Conservation (phyloP, 2,113 vertebrate species). For the Lamprotornis superbus region DNA sequence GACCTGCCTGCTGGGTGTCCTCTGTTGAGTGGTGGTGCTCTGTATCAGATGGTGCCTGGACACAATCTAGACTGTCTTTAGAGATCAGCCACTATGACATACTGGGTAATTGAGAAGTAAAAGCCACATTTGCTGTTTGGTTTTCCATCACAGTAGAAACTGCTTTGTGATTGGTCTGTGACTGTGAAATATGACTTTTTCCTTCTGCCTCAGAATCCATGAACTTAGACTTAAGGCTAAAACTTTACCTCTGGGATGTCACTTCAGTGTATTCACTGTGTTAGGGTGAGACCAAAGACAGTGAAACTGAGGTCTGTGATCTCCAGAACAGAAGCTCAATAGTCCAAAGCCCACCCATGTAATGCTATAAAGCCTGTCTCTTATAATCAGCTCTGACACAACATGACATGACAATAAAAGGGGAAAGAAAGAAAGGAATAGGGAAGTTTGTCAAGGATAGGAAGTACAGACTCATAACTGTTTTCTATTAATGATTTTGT, state of each 20-base stretch:
- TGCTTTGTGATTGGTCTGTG: not conserved
- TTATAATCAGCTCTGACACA: slow-evolving; percentile 10
- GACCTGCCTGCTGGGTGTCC: not conserved
- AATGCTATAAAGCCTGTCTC: not conserved
- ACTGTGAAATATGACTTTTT: not conserved
- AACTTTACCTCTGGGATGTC: not conserved
- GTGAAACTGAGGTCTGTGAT: not conserved
- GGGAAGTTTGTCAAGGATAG: not conserved
- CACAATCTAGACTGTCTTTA: not conserved
- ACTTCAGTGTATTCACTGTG: not conserved
- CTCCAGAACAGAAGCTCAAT: not conserved
- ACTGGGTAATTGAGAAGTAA: not conserved
- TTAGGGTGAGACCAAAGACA: not conserved
- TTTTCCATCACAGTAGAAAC: not conserved
- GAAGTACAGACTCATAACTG: not conserved
- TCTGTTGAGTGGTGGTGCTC: not conserved
- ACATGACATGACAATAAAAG: not conserved
- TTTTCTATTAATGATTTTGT: slow-evolving; percentile 9
- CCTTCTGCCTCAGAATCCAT: not conserved
- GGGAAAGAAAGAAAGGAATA: not conserved
- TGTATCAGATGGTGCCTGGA: not conserved
- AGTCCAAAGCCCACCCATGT: not conserved
- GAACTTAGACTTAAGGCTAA: not conserved
- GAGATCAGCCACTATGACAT: not conserved
- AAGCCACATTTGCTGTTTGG: not conserved